A percentile compares a stretch with the other conserved stretches of the same genome.
Conservation (phyloP, 2,113 vertebrate genomes). For the Vicugna pacos region DNA sequence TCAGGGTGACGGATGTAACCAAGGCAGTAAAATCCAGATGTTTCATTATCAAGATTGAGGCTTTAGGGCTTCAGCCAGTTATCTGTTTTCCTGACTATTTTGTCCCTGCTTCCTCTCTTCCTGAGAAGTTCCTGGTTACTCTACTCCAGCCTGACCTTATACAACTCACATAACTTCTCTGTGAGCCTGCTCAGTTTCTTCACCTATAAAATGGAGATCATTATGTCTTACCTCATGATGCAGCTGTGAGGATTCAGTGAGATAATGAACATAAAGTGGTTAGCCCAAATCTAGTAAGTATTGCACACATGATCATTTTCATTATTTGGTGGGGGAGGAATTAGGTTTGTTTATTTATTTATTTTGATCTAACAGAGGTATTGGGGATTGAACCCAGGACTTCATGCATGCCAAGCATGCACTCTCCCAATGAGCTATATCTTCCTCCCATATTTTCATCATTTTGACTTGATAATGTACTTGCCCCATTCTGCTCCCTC, state of each 20-base stretch:
- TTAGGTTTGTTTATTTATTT: too few relatives aligned
- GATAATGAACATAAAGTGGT: background rate
- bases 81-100: background rate
- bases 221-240: too few relatives aligned
- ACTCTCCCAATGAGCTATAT: too few relatives aligned
- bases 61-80: background rate
- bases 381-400: too few relatives aligned
- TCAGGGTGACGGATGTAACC: background rate
- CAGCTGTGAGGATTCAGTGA: background rate
- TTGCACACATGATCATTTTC: background rate
- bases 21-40: background rate
- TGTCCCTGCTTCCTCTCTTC: background rate
- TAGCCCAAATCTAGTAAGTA: background rate
- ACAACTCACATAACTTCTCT: background rate
- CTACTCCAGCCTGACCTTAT: background rate
- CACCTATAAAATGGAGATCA: background rate
- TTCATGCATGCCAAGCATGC: too few relatives aligned
- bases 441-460: background rate
- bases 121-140: background rate
- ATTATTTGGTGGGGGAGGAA: background rate
- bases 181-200: background rate
- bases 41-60: background rate
- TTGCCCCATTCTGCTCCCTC: background rate
- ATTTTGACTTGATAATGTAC: background rate
- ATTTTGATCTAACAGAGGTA: too few relatives aligned